Evolutionary conservation across 2,113 vertebrate genomes (phyloP), one percentile per base, ranked within the genome.

Genomic region (Silurus glanis): DNA sequence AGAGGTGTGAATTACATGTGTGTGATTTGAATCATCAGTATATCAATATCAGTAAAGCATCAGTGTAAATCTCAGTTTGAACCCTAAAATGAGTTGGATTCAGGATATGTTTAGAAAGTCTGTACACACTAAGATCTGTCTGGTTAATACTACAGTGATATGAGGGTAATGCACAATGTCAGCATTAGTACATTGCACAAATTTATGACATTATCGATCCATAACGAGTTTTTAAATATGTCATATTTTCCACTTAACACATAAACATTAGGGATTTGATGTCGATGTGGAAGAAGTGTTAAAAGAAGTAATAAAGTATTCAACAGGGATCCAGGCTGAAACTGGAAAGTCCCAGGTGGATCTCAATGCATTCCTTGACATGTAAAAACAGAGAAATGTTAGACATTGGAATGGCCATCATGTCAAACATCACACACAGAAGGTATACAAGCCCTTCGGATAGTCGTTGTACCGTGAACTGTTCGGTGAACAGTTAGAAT

Each of bases 301-400:
- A 74, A 9, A 12, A 74, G 8, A 51, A 74, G 49, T 8, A 51
- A 51, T 21, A 19, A 51, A 75, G 37, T 55, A 76, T 76, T 76
- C 51, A 21, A 55, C 12, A 53, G 9, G 12, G 25, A 55, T n/a
- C 23, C 51, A 56, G 51, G 55, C 74, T 78, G 23, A 78, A 55
- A 55, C 51, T 14, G 74, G 51, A 55, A 78, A 55, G 74, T 78
- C 51, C 74, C 74, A 25, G 51, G 51, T 23, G 25, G 51, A 55
- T 78, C 51, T 28, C 2, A 78, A 25, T 55, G n/a, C 51, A 78
- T 78, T 78, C 74, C 74, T 25, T 55, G 51, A 55, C 74, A 78
- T 25, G 74, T 78, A 55, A 53, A 78, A 78, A 78, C 74, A 56
- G 25, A 51, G 74, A 78, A 23, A 7, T 78, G 23, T 53, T 53